Conservation (phyloP, 2,113 vertebrate genomes). For the Petrocephalus zakoni region DNA sequence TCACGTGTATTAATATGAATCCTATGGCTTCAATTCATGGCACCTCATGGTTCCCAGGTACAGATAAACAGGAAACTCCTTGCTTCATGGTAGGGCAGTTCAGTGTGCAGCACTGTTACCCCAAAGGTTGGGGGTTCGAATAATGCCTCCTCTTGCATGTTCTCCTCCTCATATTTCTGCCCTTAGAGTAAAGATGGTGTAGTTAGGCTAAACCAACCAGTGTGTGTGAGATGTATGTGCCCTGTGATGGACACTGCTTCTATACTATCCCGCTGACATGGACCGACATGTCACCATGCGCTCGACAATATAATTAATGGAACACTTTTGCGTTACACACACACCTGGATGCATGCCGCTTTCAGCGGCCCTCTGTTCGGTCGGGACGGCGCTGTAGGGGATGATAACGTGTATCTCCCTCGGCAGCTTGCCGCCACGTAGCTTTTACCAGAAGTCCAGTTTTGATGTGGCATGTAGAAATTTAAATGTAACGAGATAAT, state of each 20-base stretch:
- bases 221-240: not conserved
- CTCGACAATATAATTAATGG: not conserved
- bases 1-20: not conserved
- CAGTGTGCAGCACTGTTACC: not conserved
- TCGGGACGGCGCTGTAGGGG: not conserved
- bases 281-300: not conserved
- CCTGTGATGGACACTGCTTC: not conserved
- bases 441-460: not conserved
- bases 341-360: not conserved
- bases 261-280: not conserved
- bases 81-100: not conserved
- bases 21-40: not conserved
- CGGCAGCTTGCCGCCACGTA: not conserved
- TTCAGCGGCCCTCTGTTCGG: not conserved
- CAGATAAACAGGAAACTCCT: not conserved
- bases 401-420: not conserved
- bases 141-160: not conserved
- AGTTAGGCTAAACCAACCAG: not conserved
- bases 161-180: not conserved
- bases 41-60: not conserved
- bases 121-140: not conserved
- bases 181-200: no score
- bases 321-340: not conserved
- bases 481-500: not conserved
- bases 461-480: not conserved